phyloP scores from a whole-genome alignment of 2,888 invertebrate species.

The Sminthurinus aureus region DNA sequence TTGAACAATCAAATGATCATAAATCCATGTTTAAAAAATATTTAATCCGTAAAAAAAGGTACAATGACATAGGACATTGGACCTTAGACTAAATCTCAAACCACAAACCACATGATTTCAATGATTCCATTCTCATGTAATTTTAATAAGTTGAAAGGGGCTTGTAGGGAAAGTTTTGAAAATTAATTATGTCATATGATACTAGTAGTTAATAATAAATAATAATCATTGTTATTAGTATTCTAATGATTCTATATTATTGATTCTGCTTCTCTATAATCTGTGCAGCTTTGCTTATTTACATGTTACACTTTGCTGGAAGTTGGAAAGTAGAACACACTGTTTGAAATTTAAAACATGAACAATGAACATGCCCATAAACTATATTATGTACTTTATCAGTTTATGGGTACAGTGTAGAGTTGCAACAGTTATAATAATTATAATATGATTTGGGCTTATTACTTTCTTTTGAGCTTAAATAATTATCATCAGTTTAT shows the following conservation, averaged over 20 bases:
- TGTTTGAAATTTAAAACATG: too few species aligned
- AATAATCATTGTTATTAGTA: background rate
- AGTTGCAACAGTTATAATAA: too few species aligned
- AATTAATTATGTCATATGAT: background rate
- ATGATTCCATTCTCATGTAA: background rate
- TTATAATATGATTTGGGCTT: too few species aligned
- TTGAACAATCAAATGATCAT: background rate
- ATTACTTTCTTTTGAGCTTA: too few species aligned
- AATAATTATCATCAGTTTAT: too few species aligned
- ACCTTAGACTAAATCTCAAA: background rate
- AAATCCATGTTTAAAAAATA: background rate
- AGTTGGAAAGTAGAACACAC: too few species aligned
- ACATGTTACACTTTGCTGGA: too few species aligned
- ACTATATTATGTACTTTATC: too few species aligned
- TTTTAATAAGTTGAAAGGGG: background rate
- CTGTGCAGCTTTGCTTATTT: too few species aligned
- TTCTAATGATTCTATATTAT: background rate
- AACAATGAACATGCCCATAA: too few species aligned
- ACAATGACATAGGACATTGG: background rate
- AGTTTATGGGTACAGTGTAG: too few species aligned
- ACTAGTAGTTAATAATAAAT: background rate
- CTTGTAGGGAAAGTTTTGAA: background rate
- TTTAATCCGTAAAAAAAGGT: background rate
- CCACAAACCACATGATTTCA: background rate
- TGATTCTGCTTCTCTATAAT: too few species aligned